Percentiles rank a stretch among this genome's conserved stretches.
These are phyloP conservation scores for Ciona savignyi DNA, from an alignment of 23 tunicate species.

Conservation along the genomic window DNA sequence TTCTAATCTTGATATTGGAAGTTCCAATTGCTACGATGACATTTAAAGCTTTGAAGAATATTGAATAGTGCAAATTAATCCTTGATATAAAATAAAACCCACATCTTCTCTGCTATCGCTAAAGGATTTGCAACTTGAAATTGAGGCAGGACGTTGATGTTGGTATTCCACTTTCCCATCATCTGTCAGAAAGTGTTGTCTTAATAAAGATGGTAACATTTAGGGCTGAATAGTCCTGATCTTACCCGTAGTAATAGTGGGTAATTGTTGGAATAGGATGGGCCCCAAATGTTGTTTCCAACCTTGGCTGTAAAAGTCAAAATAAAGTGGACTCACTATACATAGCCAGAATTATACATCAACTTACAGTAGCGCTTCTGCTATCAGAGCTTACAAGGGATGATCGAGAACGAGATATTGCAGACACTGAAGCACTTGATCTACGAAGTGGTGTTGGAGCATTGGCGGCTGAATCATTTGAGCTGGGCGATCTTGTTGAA, in stretches of 20 bases:
- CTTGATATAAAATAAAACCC: constrained; percentile 1
- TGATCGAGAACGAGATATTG: no score
- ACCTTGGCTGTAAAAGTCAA: constrained; percentile 41
- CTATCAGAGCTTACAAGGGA: no score
- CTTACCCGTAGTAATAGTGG: constrained; percentile 63
- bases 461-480: no score
- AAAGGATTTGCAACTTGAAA: constrained; percentile 45
- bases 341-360: no score
- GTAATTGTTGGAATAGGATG: constrained; percentile 51
- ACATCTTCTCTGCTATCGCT: constrained; percentile 47
- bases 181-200: no score
- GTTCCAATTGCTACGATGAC: no score
- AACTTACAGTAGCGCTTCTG: no score
- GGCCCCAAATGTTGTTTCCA: constrained; percentile 84
- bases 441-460: no score
- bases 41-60: neutral
- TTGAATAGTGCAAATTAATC: neutral
- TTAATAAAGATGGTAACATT: neutral
- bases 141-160: constrained; percentile 54
- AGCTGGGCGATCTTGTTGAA: no score
- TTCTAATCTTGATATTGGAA: no score
- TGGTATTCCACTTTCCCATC: constrained; percentile 61
- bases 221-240: neutral
- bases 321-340: no score
- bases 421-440: no score